Conservation (phyloP, 2,888 invertebrate genomes). For the Dioctria linearis region DNA sequence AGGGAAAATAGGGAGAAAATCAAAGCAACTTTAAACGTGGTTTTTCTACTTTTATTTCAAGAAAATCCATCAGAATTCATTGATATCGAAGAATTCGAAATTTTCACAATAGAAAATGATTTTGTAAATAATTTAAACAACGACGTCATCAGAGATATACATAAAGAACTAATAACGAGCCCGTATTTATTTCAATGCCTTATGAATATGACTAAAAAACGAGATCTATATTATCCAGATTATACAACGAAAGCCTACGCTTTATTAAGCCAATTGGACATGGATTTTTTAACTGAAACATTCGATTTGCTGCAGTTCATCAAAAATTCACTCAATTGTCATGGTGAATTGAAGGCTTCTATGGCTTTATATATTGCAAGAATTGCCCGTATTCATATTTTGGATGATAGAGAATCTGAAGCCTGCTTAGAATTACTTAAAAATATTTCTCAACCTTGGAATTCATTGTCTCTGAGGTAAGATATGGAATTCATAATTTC, state of each 20-base stretch:
- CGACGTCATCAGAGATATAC: not conserved
- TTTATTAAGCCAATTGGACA: slow-evolving; percentile 8
- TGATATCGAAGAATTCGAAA: slow-evolving; percentile 36
- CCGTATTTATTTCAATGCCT: not conserved
- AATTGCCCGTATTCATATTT: not conserved
- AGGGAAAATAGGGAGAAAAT: slow-evolving; percentile 18
- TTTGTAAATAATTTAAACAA: slow-evolving; percentile 8
- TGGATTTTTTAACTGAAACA: not conserved
- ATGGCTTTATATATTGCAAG: slow-evolving; percentile 7
- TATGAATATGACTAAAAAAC: not conserved
- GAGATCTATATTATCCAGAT: not conserved
- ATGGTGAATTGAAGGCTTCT: slow-evolving; percentile 11
- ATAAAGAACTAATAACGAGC: not conserved
- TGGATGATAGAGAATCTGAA: not conserved
- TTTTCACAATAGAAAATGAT: slow-evolving; percentile 7
- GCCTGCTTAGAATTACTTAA: slow-evolving; percentile 42
- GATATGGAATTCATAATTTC: no score
- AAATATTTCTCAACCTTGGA: slow-evolving; percentile 49
- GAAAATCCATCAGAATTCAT: not conserved
- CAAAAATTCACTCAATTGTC: not conserved
- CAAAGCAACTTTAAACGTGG: slow-evolving; percentile 9
- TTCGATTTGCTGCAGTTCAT: slow-evolving; percentile 12
- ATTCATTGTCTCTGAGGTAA: slow-evolving; percentile 53
- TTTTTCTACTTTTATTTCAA: slow-evolving; percentile 11
- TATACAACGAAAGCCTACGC: slow-evolving; percentile 23